These are phyloP conservation scores for Sceliomorpha sp. DNA, from an alignment of 2,888 invertebrate genomes.

Conservation along the genomic window DNA sequence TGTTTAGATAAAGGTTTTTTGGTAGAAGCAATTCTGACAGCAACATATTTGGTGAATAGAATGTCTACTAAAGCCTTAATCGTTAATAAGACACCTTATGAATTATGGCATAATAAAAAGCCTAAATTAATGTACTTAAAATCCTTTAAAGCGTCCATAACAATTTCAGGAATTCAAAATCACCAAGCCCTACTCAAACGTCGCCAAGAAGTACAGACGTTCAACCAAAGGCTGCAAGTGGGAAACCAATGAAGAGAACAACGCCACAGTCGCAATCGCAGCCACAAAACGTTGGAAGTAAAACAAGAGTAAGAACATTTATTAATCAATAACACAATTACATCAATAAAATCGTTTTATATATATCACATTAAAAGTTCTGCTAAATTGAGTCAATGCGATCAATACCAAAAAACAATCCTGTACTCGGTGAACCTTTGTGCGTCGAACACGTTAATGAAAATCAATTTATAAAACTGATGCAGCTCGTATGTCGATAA, in stretches of 20 bases:
- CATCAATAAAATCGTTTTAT: neutral
- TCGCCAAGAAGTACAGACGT: constrained; percentile 31
- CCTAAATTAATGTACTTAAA: no score
- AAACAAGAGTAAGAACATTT: constrained; percentile 45
- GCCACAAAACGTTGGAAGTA: constrained; percentile 33
- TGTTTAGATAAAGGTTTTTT: constrained; percentile 59
- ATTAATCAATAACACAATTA: constrained; percentile 24
- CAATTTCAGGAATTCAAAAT: constrained; percentile 41
- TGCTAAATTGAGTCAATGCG: constrained; percentile 7
- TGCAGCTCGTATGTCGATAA: neutral
- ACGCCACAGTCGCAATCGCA: no score
- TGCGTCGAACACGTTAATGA: constrained; percentile 6
- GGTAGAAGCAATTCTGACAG: constrained; percentile 63
- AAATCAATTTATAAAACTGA: constrained; percentile 34
- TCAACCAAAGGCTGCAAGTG: constrained; percentile 37
- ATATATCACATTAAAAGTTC: no score
- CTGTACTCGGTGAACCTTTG: constrained; percentile 1
- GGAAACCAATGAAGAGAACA: constrained; percentile 31
- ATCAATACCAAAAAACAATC: constrained; percentile 16
- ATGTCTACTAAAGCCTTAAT: constrained; percentile 47
- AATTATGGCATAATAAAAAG: constrained; percentile 35
- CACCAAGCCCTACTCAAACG: constrained; percentile 41
- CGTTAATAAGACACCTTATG: constrained; percentile 49
- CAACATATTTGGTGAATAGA: constrained; percentile 64
- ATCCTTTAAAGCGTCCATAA: no score